These are phyloP conservation scores for Drosophila stalkeri DNA, from an alignment of 2,888 invertebrate genomes.

Conservation along the genomic window DNA sequence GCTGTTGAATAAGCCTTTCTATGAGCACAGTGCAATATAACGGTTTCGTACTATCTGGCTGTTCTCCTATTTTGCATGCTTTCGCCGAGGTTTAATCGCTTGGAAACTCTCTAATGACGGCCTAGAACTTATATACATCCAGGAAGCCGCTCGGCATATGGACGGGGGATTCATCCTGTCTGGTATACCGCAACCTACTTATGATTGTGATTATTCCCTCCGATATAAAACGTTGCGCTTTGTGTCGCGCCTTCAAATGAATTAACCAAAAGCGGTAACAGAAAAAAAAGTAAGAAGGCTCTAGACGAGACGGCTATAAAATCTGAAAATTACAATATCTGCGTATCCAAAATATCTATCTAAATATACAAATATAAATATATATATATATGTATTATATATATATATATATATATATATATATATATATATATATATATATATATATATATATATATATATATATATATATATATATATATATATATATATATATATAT, in stretches of 20 bases:
- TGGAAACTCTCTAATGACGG: constrained; percentile 55
- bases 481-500: too few species aligned
- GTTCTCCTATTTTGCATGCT: not conserved
- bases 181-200: constrained; percentile 36
- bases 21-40: constrained; percentile 1
- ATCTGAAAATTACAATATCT: too few species aligned
- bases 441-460: too few species aligned
- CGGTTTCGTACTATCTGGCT: not conserved
- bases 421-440: too few species aligned
- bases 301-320: too few species aligned
- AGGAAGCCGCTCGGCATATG: constrained; percentile 1
- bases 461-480: too few species aligned
- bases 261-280: constrained; percentile 50
- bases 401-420: too few species aligned
- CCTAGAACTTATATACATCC: constrained; percentile 43
- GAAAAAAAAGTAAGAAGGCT: too few species aligned
- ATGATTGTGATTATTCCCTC: constrained; percentile 30
- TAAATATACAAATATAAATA: too few species aligned
- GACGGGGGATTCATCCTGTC: not conserved
- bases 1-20: not conserved
- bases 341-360: too few species aligned
- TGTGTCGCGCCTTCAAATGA: constrained; percentile 56
- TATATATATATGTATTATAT: too few species aligned
- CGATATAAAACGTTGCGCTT: constrained; percentile 66
- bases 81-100: constrained; percentile 37